phyloP scores from a whole-genome alignment of 1,140 invertebrate genomes.

The Megathymus violae region DNA sequence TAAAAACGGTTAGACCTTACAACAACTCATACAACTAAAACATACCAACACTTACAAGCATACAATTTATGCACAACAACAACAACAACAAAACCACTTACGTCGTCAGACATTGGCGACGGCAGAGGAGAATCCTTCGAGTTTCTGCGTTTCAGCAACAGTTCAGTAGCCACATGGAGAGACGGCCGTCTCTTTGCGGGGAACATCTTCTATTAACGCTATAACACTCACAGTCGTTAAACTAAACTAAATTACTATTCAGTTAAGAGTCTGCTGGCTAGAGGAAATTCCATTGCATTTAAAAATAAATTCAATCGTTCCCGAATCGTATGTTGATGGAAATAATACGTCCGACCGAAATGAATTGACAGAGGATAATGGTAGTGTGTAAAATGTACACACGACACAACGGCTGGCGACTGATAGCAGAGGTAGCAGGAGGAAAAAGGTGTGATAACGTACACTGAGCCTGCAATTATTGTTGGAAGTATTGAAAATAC shows the following conservation, averaged over 20 bases:
- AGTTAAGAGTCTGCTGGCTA: slow-evolving; percentile 10
- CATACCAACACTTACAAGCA: too few relatives aligned
- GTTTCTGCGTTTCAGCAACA: slow-evolving; percentile 47
- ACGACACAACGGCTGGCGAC: slow-evolving; percentile 32
- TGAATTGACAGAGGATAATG: slow-evolving; percentile 65
- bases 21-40: too few relatives aligned
- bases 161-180: slow-evolving; percentile 48
- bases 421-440: slow-evolving; percentile 51
- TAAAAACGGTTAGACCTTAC: too few relatives aligned
- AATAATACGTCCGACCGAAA: slow-evolving; percentile 59
- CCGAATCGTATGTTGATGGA: slow-evolving; percentile 36
- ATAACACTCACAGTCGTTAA: not conserved
- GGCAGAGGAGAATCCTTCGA: slow-evolving; percentile 53
- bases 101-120: slow-evolving; percentile 51
- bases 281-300: slow-evolving; percentile 30
- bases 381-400: slow-evolving; percentile 45
- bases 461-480: slow-evolving; percentile 7
- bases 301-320: slow-evolving; percentile 35
- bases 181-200: slow-evolving; percentile 48
- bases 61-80: too few relatives aligned
- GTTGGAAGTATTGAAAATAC: not conserved
- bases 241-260: slow-evolving; percentile 28
- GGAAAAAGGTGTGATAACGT: slow-evolving; percentile 63
- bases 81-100: slow-evolving; percentile 40
- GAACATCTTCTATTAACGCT: slow-evolving; percentile 45